A percentile compares a stretch with the other conserved stretches of the same genome.
phyloP scores from a whole-genome alignment of 2,113 vertebrate genomes.

The Sterna hirundo region DNA sequence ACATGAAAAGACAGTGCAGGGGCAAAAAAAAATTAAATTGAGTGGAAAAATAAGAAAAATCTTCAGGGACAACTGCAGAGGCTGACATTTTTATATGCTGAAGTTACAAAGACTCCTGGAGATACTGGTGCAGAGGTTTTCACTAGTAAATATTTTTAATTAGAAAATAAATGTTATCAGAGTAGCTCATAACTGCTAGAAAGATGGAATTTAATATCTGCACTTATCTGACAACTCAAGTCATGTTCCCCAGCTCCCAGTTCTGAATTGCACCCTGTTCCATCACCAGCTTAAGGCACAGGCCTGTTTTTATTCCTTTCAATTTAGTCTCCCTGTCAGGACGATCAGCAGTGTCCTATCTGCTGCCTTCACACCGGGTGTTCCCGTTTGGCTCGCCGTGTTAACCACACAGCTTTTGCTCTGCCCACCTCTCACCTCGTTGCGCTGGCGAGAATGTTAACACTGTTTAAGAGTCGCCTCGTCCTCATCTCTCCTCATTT shows the following conservation, averaged over 20 bases:
- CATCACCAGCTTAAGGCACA: not conserved
- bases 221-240: not conserved
- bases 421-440: not conserved
- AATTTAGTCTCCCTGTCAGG: not conserved
- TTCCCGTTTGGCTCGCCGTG: not conserved
- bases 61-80: not conserved
- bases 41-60: not conserved
- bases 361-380: not conserved
- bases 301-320: not conserved
- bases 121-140: not conserved
- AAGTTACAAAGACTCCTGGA: not conserved
- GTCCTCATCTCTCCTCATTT: not conserved
- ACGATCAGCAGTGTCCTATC: not conserved
- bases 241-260: not conserved
- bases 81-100: not conserved
- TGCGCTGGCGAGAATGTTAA: not conserved
- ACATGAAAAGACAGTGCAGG: not conserved
- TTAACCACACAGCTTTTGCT: not conserved
- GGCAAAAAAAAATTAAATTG: not conserved
- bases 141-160: not conserved
- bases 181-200: not conserved
- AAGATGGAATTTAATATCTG: not conserved
- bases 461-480: not conserved
- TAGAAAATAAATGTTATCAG: not conserved
- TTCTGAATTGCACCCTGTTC: not conserved